phyloP scores from a whole-genome alignment of 2,797 vertebrate genomes.

The Discoglossus pictus region DNA sequence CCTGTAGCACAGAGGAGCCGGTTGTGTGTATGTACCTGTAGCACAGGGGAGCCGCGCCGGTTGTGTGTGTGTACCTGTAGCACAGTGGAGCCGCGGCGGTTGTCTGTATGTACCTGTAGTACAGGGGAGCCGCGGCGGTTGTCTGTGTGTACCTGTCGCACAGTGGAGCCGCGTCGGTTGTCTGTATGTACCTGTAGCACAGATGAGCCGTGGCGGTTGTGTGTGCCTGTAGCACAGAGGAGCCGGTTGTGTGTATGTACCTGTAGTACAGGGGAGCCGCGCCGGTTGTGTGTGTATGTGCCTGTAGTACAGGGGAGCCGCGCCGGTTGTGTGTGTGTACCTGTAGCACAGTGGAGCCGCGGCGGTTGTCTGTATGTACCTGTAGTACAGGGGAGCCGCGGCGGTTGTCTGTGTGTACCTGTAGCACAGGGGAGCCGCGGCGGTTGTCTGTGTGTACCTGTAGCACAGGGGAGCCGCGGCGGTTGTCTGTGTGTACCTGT shows the following conservation, averaged over 20 bases:
- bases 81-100: no score
- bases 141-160: no score
- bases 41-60: neutral
- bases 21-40: neutral
- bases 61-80: neutral
- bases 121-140: neutral
- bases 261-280: neutral
- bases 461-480: neutral
- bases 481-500: neutral
- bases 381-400: neutral
- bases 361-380: fast-evolving
- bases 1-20: no score
- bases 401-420: neutral
- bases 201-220: neutral
- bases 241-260: fast-evolving
- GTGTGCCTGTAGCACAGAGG: no score
- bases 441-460: no score
- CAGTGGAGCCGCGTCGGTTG: neutral
- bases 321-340: neutral
- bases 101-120: neutral
- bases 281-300: neutral
- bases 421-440: neutral
- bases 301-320: neutral
- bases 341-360: no score
- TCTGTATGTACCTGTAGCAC: neutral